Percentiles rank a stretch among this genome's conserved stretches.
These are phyloP conservation scores for Argentina silus DNA, from an alignment of 2,797 vertebrate genomes.

Conservation along the genomic window DNA sequence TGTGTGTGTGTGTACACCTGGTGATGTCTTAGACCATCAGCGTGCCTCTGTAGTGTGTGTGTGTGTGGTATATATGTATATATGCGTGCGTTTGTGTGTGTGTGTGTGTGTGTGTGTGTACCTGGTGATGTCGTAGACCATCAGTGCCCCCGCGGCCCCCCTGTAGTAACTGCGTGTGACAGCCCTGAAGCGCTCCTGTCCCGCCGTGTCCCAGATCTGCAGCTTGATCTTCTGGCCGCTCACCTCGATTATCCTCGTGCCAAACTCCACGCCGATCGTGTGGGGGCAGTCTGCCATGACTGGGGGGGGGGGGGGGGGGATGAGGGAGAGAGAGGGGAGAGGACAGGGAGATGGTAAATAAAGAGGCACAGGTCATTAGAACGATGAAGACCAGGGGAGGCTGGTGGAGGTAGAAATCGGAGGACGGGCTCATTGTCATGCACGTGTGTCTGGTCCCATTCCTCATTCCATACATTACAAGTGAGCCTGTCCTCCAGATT, in stretches of 20 bases:
- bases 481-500: too few species aligned
- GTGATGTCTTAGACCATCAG: constrained; percentile 7
- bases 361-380: not conserved
- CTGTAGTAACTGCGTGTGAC: constrained; percentile 99
- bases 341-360: not conserved
- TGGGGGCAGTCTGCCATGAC: constrained; percentile 99
- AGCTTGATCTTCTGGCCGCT: constrained; percentile 99
- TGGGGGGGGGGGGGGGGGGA: constrained; percentile 45
- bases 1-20: constrained; percentile 1
- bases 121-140: constrained; percentile 99
- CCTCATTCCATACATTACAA: too few species aligned
- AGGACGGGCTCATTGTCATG: too few species aligned
- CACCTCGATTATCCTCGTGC: constrained; percentile 99
- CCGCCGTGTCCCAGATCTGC: constrained; percentile 99
- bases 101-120: constrained; percentile 56
- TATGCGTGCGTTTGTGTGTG: not conserved
- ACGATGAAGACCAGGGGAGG: too few species aligned
- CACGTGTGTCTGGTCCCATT: too few species aligned
- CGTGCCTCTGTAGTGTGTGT: not conserved
- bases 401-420: too few species aligned
- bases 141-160: constrained; percentile 97
- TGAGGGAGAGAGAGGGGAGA: too few species aligned
- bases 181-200: constrained; percentile 97
- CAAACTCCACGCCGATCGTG: constrained; percentile 98
- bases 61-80: not conserved